Percentiles rank a stretch among this genome's conserved stretches.
These are phyloP conservation scores for Chymomyza costata DNA, from an alignment of 1,140 invertebrate genomes.

Conservation along the genomic window DNA sequence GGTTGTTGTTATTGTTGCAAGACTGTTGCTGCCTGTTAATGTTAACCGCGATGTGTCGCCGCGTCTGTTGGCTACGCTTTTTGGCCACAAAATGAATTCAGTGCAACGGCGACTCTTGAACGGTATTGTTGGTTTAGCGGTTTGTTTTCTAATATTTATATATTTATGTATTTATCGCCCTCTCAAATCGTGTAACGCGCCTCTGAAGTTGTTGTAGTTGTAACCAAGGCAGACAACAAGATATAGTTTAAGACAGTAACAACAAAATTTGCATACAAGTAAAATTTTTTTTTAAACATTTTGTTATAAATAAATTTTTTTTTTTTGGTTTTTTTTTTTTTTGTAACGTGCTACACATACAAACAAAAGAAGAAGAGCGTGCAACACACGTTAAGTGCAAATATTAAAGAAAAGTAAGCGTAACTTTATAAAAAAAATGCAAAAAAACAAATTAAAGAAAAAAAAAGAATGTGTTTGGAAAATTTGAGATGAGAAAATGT, in stretches of 20 bases:
- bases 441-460: not conserved
- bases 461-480: not conserved
- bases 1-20: not conserved
- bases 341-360: constrained; percentile 8
- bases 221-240: too few relatives aligned
- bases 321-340: constrained; percentile 20
- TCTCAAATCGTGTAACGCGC: too few relatives aligned
- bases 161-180: too few relatives aligned
- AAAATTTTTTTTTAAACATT: constrained; percentile 2
- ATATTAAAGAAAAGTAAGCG: too few relatives aligned
- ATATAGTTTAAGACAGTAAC: too few relatives aligned
- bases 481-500: not conserved
- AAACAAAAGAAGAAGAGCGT: constrained; percentile 2
- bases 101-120: constrained; percentile 74
- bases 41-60: not conserved
- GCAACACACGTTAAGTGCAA: not conserved
- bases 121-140: constrained; percentile 68
- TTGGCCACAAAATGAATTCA: constrained; percentile 61
- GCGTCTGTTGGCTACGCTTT: constrained; percentile 39
- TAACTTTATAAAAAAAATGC: too few relatives aligned
- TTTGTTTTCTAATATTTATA: too few relatives aligned
- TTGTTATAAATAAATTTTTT: not conserved
- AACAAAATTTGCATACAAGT: constrained; percentile 1
- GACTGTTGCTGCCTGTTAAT: constrained; percentile 16
- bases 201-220: too few relatives aligned